phyloP scores from a whole-genome alignment of 2,113 vertebrate species.

The Peromyscus leucopus region DNA sequence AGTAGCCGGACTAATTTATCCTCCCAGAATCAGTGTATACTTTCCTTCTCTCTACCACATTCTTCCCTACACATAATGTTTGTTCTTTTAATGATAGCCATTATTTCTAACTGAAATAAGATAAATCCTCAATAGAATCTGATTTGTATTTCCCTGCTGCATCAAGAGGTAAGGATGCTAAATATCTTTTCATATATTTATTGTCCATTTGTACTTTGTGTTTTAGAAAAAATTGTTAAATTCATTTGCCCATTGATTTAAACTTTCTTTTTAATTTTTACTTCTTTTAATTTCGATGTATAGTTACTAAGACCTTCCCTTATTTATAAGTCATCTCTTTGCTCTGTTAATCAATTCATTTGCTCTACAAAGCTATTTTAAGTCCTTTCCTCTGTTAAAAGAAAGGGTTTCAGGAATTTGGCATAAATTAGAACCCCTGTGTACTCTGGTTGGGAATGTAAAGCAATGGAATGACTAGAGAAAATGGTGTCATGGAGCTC shows the following conservation, averaged over 20 bases:
- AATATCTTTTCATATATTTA: neutral
- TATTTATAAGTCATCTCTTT: too few species aligned
- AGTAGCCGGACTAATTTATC: neutral
- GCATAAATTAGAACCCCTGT: neutral
- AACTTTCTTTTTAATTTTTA: neutral
- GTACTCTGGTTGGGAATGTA: neutral
- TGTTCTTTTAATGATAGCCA: neutral
- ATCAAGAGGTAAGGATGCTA: neutral
- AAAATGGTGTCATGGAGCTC: neutral
- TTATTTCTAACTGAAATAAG: neutral
- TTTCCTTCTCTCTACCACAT: neutral
- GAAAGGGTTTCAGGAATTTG: neutral
- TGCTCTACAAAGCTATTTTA: neutral
- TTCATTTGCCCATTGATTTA: neutral
- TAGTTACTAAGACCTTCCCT: neutral
- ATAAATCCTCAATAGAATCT: neutral
- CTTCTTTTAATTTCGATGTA: neutral
- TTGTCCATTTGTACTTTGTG: neutral
- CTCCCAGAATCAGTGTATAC: neutral
- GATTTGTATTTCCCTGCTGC: neutral
- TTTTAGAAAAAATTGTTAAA: neutral
- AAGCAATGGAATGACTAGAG: neutral
- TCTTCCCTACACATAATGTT: neutral
- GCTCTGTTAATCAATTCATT: neutral
- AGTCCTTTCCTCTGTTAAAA: neutral